These are phyloP conservation scores for Littorina saxatilis DNA, from an alignment of 1,140 invertebrate genomes.

Conservation along the genomic window DNA sequence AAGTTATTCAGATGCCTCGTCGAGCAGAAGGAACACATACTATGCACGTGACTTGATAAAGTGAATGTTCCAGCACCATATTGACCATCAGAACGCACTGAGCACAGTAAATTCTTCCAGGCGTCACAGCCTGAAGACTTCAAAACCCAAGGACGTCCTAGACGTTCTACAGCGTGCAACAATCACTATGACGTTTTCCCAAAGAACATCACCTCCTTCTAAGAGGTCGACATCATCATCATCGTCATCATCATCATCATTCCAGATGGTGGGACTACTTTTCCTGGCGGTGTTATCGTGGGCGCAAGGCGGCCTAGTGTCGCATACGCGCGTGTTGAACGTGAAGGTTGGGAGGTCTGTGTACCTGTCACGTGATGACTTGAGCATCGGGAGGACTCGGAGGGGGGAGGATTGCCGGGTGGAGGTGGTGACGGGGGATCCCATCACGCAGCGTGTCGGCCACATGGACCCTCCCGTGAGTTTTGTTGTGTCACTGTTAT, in stretches of 20 bases:
- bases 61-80: too few species aligned
- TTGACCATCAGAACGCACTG: too few species aligned
- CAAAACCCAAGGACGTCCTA: too few species aligned
- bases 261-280: conserved; percentile 7
- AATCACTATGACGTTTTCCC: not conserved
- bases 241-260: not conserved
- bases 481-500: not conserved
- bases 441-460: conserved; percentile 70
- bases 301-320: conserved; percentile 45
- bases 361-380: conserved; percentile 65
- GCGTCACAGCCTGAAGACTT: too few species aligned
- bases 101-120: too few species aligned
- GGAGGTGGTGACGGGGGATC: conserved; percentile 68
- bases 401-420: conserved; percentile 62
- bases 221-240: not conserved
- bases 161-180: too few species aligned
- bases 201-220: not conserved
- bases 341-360: conserved; percentile 68
- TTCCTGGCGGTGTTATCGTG: conserved; percentile 4
- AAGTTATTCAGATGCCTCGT: too few species aligned
- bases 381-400: conserved; percentile 52
- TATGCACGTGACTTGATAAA: too few species aligned
- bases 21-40: too few species aligned
- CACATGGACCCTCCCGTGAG: conserved; percentile 67
- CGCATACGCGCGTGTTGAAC: conserved; percentile 56